Percentiles rank a stretch among this genome's conserved stretches.
phyloP scores from a whole-genome alignment of 2,888 invertebrate genomes.

The Cataglyphis albicans region DNA sequence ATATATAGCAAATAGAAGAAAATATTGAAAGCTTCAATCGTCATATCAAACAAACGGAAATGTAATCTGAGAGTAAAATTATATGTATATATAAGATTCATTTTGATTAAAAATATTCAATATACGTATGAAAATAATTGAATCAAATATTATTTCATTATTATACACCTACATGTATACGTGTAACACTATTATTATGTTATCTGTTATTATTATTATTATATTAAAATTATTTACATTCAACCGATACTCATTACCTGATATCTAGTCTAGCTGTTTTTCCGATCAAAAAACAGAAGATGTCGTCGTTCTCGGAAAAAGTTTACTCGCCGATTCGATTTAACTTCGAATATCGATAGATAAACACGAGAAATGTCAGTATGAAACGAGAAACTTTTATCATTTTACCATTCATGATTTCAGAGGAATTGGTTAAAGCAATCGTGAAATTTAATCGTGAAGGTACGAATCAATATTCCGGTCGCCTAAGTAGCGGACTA shows the following conservation, averaged over 20 bases:
- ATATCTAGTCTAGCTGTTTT: neutral
- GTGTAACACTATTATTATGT: neutral
- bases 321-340: neutral
- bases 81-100: neutral
- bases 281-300: neutral
- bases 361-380: neutral
- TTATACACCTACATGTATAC: neutral
- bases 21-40: slow-evolving; percentile 62
- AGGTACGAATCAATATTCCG: neutral
- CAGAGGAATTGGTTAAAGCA: neutral
- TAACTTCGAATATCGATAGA: neutral
- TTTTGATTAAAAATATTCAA: neutral
- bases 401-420: neutral
- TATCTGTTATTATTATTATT: neutral
- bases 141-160: slow-evolving; percentile 5
- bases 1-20: slow-evolving; percentile 28
- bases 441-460: slow-evolving; percentile 17
- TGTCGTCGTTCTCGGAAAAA: neutral
- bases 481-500: neutral
- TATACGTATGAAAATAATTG: neutral
- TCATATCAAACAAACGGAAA: slow-evolving; percentile 42
- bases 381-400: neutral
- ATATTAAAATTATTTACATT: neutral
- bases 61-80: slow-evolving; percentile 24
- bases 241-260: neutral